Conservation (phyloP, 2,888 invertebrate genomes). For the Tortrix viridana region DNA sequence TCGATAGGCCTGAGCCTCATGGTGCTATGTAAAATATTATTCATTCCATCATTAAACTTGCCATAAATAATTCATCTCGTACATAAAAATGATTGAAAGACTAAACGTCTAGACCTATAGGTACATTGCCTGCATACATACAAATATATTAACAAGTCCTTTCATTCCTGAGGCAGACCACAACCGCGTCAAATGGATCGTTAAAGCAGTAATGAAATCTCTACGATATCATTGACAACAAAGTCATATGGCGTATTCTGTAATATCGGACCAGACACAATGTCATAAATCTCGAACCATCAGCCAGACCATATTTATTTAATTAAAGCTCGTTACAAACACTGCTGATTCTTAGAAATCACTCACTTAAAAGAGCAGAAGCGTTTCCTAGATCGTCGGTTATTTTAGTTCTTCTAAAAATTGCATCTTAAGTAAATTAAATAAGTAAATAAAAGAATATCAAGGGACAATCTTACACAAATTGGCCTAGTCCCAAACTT, state of each 20-base stretch:
- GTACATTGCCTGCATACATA: constrained; percentile 25
- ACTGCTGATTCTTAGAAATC: too few species aligned
- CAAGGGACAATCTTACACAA: too few species aligned
- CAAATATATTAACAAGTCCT: constrained; percentile 19
- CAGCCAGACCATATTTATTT: too few species aligned
- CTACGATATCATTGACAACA: constrained; percentile 18
- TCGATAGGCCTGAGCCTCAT: too few species aligned
- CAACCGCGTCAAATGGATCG: constrained; percentile 24
- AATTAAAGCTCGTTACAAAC: too few species aligned
- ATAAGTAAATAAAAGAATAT: too few species aligned
- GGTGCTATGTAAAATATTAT: too few species aligned
- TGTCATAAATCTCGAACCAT: neutral
- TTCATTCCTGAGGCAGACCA: constrained; percentile 17
- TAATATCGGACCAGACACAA: neutral
- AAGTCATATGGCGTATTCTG: constrained; percentile 8
- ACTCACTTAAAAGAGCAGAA: too few species aligned
- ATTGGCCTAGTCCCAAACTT: too few species aligned
- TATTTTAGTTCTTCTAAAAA: too few species aligned
- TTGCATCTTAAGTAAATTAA: too few species aligned
- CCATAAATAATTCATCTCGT: neutral
- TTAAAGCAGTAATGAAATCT: constrained; percentile 25
- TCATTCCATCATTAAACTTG: neutral
- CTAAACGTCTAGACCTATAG: constrained; percentile 12
- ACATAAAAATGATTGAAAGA: neutral
- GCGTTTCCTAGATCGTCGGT: too few species aligned